These are phyloP conservation scores for Siphonodentalium dalli DNA, from an alignment of 2,888 invertebrate species.

Conservation along the genomic window DNA sequence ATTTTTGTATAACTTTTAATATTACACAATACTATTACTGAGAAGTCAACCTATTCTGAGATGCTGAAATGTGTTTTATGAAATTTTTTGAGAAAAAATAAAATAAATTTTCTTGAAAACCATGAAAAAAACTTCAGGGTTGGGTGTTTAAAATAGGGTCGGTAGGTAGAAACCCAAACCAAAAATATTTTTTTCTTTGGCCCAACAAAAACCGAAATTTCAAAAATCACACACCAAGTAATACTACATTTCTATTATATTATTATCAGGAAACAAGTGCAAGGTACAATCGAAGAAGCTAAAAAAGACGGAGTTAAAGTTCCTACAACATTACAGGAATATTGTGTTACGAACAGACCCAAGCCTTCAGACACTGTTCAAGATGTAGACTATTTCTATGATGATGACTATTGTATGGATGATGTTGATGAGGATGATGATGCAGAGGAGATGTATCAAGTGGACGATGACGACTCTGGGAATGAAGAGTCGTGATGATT, in stretches of 20 bases:
- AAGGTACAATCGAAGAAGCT: constrained; percentile 92
- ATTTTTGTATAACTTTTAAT: too few species aligned
- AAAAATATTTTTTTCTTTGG: too few species aligned
- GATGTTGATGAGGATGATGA: constrained; percentile 49
- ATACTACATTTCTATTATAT: constrained; percentile 2
- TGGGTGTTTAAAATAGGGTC: too few species aligned
- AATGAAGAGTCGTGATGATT: constrained; percentile 54
- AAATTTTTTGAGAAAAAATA: too few species aligned
- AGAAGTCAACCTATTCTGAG: too few species aligned
- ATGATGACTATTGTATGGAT: constrained; percentile 51
- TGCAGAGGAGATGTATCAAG: constrained; percentile 38
- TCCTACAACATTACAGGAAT: constrained; percentile 96
- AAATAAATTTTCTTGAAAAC: too few species aligned
- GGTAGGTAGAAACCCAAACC: too few species aligned
- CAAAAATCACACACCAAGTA: too few species aligned
- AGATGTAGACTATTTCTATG: constrained; percentile 51
- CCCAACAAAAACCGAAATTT: too few species aligned
- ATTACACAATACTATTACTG: too few species aligned
- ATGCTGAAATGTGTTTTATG: too few species aligned
- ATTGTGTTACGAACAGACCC: constrained; percentile 88
- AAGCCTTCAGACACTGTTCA: constrained; percentile 69
- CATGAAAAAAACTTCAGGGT: too few species aligned
- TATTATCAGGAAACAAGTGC: constrained; percentile 87
- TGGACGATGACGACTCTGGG: constrained; percentile 56
- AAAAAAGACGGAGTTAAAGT: constrained; percentile 96